These are phyloP conservation scores for Pogonocherus hispidulus DNA, from an alignment of 2,888 invertebrate species.

Conservation along the genomic window DNA sequence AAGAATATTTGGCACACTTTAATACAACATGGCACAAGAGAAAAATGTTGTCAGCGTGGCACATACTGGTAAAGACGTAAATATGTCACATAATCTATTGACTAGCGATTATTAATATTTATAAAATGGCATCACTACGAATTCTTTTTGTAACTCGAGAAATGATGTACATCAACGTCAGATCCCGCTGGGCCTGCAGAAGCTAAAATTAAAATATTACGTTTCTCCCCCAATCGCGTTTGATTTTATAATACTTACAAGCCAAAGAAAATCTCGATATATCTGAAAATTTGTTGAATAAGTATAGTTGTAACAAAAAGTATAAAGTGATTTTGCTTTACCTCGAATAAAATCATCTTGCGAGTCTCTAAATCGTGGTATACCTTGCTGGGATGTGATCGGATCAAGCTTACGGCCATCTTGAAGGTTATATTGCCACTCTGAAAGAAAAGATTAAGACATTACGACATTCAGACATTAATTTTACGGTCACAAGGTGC, in stretches of 20 bases:
- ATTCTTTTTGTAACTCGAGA: slow-evolving; percentile 25
- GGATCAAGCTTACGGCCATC: slow-evolving; percentile 44
- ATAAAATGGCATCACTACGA: slow-evolving; percentile 8
- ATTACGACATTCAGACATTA: too few species aligned
- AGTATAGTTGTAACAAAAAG: not conserved
- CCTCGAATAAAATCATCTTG: slow-evolving; percentile 14
- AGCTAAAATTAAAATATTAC: slow-evolving; percentile 20
- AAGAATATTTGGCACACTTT: too few species aligned
- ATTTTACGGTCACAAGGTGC: too few species aligned
- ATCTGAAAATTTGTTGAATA: not conserved
- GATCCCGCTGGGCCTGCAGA: slow-evolving; percentile 19
- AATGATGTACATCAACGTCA: slow-evolving; percentile 13
- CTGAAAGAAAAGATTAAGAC: slow-evolving; percentile 36
- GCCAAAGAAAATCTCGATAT: slow-evolving; percentile 18
- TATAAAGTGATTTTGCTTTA: not conserved
- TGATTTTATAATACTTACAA: slow-evolving; percentile 22
- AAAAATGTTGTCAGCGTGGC: too few species aligned
- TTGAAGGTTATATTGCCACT: slow-evolving; percentile 50
- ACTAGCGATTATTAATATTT: not conserved
- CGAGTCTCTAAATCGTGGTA: not conserved
- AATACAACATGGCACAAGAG: too few species aligned
- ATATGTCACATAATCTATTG: not conserved
- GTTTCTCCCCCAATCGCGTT: not conserved
- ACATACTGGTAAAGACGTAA: not conserved
- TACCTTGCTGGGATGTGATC: slow-evolving; percentile 33